Base-by-base conservation (phyloP, 2,113 vertebrate genomes). In the Rhinichthys klamathensis region DNA sequence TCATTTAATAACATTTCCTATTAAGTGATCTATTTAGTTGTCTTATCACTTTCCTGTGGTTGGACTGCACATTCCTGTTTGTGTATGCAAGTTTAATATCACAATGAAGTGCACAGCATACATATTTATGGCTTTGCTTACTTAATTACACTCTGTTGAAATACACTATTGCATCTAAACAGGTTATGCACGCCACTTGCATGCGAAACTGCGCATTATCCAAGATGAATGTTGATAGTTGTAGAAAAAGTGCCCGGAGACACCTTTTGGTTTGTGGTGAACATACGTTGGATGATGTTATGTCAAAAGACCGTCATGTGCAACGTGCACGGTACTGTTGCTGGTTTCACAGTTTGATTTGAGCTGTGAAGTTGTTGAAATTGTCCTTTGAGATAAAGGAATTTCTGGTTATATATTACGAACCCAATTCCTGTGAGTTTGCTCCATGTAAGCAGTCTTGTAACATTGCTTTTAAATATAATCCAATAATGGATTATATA, bases 61-160 rank as follows among this genome's bases (percentile, higher is more conserved):
- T 18, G 23, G 35, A 44, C 58, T 80, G 58, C 77, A 27, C 11
- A 63, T 80, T 80, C 12, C 3, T 80, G 77, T 78, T 35, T 35
- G 5, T 23, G 30, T 58, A 77, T 56, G 49, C 27, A 32, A 9
- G 74, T 77, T 78, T 78, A 78, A 78, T 58, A 78, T 13, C 11
- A 6, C 27, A 58, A 58, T 78, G 32, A 78, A 78, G 35, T 3
- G 11, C 75, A 38, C 18, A 35, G 54, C 30, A 78, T 58, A 58
- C n/a, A 78, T 58, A 78, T 58, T 38, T 78, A 78, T 13, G 30
- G 10, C 30, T 23, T 58, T 1, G 75, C 27, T 13, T 21, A 30
- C 56, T 61, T 80, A 80, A 44, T 80, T 80, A 63, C 23, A 44
- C 38, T n/a, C 23, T 80, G 56, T 80, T 61, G 56, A 80, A 80